Evolutionary conservation across 1,140 invertebrate species (phyloP).

Genomic region (Hetaerina americana): DNA sequence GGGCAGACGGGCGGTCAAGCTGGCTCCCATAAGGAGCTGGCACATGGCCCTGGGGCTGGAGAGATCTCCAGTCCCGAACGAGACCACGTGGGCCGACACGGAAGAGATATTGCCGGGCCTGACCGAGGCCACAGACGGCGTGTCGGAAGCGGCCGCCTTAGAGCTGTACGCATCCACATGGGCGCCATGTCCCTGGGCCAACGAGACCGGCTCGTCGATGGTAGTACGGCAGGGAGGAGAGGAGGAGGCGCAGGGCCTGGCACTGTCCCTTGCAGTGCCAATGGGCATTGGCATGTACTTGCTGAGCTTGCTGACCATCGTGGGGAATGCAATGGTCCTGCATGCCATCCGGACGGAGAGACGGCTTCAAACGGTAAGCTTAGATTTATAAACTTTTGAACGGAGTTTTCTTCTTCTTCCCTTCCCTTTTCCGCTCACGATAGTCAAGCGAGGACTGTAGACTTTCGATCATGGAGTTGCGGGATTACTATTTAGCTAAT

Average conservation of each 20-base stretch:
- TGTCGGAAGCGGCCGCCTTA: background rate
- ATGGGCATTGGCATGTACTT: conserved; percentile 27
- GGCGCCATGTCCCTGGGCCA: background rate
- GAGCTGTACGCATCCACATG: background rate
- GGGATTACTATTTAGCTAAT: no score
- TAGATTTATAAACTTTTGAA: background rate
- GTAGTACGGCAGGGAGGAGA: background rate
- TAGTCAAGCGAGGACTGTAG: no score
- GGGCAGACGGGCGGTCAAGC: background rate
- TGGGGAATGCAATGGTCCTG: conserved; percentile 33
- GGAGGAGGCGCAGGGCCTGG: background rate
- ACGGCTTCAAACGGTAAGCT: conserved; percentile 31
- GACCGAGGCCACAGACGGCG: background rate
- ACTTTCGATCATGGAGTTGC: no score
- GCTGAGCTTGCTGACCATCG: conserved; percentile 28
- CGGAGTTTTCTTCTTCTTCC: no score
- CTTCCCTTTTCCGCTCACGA: no score
- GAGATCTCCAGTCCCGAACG: background rate
- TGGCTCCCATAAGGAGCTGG: background rate
- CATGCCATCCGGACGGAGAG: conserved; percentile 34
- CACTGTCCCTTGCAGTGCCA: conserved; percentile 17
- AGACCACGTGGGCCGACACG: background rate
- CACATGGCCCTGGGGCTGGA: background rate
- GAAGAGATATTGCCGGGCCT: background rate
- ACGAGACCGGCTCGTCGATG: background rate